Evolutionary conservation across 2,888 invertebrate species (phyloP).

Genomic region (Pristionchus japonicus): DNA sequence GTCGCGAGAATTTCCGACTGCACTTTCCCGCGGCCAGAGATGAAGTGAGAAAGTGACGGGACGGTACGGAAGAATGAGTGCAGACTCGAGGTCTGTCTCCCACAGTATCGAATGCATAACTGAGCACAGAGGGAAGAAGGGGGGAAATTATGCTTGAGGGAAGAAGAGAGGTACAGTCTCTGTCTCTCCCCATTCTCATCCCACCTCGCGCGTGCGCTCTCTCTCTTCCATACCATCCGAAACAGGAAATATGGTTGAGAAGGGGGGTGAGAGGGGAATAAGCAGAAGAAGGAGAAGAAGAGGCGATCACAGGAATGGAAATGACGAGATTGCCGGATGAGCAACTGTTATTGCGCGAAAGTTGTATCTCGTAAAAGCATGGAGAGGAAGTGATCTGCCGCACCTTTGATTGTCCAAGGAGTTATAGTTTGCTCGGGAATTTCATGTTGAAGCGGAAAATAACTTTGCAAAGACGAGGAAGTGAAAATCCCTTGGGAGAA

Average conservation of each 20-base stretch:
- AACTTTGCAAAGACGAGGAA: too few relatives aligned
- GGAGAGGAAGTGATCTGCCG: too few relatives aligned
- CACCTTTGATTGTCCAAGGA: too few relatives aligned
- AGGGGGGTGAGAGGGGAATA: not conserved
- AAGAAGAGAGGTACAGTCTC: not conserved
- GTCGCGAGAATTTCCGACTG: not conserved
- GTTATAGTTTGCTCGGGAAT: too few relatives aligned
- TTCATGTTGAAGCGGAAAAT: too few relatives aligned
- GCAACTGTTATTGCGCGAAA: not conserved
- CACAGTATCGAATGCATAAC: not conserved
- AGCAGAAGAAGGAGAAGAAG: not conserved
- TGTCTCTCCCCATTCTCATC: conserved; percentile 8
- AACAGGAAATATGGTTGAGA: conserved; percentile 32
- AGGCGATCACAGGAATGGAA: not conserved
- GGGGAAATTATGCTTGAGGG: conserved; percentile 3
- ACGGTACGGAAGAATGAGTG: not conserved
- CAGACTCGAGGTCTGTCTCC: not conserved
- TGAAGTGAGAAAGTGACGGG: not conserved
- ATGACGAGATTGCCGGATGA: not conserved
- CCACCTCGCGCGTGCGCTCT: conserved; percentile 12
- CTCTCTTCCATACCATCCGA: conserved; percentile 37
- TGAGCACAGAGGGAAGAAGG: not conserved
- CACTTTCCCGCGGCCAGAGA: not conserved
- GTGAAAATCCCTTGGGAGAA: too few relatives aligned
- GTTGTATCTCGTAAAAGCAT: too few relatives aligned